These are phyloP conservation scores for Pyrrhia umbra DNA, from an alignment of 2,888 invertebrate species.

Conservation along the genomic window DNA sequence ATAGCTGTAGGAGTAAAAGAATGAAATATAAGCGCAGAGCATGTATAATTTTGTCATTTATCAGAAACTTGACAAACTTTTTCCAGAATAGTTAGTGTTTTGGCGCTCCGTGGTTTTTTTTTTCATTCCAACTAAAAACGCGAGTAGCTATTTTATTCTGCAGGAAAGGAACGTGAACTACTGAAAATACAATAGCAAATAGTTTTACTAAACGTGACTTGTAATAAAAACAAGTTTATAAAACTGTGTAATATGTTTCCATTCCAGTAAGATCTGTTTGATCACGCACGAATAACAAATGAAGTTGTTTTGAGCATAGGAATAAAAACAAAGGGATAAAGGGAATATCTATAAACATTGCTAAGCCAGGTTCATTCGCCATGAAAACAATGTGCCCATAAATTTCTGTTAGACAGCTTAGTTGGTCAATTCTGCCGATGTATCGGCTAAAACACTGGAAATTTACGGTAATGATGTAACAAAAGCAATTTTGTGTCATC, in stretches of 20 bases:
- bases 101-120: slow-evolving; percentile 2
- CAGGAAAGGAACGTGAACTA: not conserved
- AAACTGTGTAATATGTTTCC: slow-evolving; percentile 37
- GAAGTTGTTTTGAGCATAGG: slow-evolving; percentile 55
- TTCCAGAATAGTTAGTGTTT: slow-evolving; percentile 13
- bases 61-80: slow-evolving; percentile 40
- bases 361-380: slow-evolving; percentile 55
- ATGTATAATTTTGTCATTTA: slow-evolving; percentile 59
- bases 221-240: slow-evolving; percentile 14
- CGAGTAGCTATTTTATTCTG: slow-evolving; percentile 1
- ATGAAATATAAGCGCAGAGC: slow-evolving; percentile 35
- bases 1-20: slow-evolving; percentile 43
- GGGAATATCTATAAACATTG: slow-evolving; percentile 55
- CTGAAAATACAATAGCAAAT: not conserved
- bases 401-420: slow-evolving; percentile 64
- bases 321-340: slow-evolving; percentile 58
- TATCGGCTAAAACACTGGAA: slow-evolving; percentile 56
- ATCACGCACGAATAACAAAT: slow-evolving; percentile 55
- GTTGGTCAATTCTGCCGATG: slow-evolving; percentile 58
- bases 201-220: not conserved
- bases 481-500: slow-evolving; percentile 62
- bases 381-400: slow-evolving; percentile 66
- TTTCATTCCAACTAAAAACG: slow-evolving; percentile 9
- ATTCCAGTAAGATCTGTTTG: slow-evolving; percentile 32
- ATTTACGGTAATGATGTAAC: slow-evolving; percentile 62